Evolutionary conservation across 2,888 invertebrate genomes (phyloP).

Genomic region (Melanchra persicariae): DNA sequence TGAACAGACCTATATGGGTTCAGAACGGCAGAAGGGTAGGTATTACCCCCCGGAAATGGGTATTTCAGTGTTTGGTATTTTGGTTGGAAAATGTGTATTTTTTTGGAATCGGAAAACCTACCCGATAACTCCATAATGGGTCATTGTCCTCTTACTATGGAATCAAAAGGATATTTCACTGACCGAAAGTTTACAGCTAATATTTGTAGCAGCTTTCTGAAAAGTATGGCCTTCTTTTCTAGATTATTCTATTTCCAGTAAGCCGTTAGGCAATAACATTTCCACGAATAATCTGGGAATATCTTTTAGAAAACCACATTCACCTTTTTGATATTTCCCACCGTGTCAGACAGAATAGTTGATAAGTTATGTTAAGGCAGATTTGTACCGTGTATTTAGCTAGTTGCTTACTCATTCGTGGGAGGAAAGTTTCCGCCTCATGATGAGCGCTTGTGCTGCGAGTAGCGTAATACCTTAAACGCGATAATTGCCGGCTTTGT

Average conservation of each 20-base stretch:
- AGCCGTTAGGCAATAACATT: not conserved
- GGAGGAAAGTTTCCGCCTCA: slow-evolving; percentile 76
- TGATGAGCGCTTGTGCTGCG: slow-evolving; percentile 81
- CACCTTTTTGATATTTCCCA: slow-evolving; percentile 20
- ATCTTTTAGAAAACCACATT: slow-evolving; percentile 1
- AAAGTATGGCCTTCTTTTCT: not conserved
- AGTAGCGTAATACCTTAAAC: slow-evolving; percentile 73
- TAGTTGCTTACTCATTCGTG: slow-evolving; percentile 79
- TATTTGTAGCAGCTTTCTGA: not conserved
- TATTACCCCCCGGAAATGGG: not conserved
- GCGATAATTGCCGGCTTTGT: slow-evolving; percentile 78
- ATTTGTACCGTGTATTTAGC: slow-evolving; percentile 63
- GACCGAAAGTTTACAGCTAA: not conserved
- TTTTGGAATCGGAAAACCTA: not conserved
- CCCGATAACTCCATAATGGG: not conserved
- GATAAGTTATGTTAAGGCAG: slow-evolving; percentile 50
- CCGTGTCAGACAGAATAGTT: slow-evolving; percentile 47
- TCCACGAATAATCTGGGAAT: slow-evolving; percentile 8
- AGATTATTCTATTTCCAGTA: not conserved
- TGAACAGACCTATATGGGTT: not conserved
- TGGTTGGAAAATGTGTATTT: not conserved
- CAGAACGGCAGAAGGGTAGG: not conserved
- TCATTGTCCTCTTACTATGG: not conserved
- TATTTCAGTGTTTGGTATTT: not conserved
- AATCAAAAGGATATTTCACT: not conserved